A percentile compares a stretch with the other conserved stretches of the same genome.
phyloP scores from a whole-genome alignment of 2,888 invertebrate genomes.

The Lochmaea crataegi region DNA sequence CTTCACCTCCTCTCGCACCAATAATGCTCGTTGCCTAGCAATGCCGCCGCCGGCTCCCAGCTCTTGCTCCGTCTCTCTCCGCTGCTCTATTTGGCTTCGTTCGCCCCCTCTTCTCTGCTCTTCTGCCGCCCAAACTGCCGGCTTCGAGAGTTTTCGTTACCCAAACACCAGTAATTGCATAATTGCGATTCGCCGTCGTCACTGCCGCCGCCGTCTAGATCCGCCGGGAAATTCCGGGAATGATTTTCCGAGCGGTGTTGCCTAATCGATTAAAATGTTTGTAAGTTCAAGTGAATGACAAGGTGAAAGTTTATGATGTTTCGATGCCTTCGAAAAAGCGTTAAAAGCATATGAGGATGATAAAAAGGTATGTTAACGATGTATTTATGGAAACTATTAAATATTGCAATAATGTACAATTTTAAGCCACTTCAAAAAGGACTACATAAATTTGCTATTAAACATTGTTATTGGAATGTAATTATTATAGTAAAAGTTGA shows the following conservation, averaged over 20 bases:
- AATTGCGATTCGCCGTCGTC: constrained; percentile 44
- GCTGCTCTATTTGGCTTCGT: constrained; percentile 26
- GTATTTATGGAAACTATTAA: not conserved
- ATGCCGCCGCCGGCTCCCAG: constrained; percentile 44
- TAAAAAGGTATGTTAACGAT: not conserved
- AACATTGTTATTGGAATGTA: too few relatives aligned
- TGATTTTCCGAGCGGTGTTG: constrained; percentile 19
- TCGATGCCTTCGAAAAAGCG: not conserved
- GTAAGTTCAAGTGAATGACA: not conserved
- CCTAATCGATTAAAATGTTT: constrained; percentile 8
- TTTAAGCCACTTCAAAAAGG: too few relatives aligned
- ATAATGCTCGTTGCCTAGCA: constrained; percentile 32
- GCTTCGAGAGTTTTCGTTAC: constrained; percentile 55
- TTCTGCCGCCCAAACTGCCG: constrained; percentile 25
- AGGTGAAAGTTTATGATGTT: not conserved
- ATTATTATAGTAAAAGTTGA: too few relatives aligned
- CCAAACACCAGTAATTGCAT: constrained; percentile 55
- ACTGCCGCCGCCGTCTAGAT: constrained; percentile 42
- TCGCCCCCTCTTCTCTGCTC: constrained; percentile 26
- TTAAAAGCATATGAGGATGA: not conserved
- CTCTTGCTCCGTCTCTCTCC: constrained; percentile 40
- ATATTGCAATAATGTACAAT: too few relatives aligned
- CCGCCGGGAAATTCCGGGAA: constrained; percentile 46
- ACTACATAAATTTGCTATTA: too few relatives aligned
- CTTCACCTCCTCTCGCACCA: constrained; percentile 35